Conservation (phyloP, 2,797 vertebrate genomes). For the Enteromius fasciolatus region DNA sequence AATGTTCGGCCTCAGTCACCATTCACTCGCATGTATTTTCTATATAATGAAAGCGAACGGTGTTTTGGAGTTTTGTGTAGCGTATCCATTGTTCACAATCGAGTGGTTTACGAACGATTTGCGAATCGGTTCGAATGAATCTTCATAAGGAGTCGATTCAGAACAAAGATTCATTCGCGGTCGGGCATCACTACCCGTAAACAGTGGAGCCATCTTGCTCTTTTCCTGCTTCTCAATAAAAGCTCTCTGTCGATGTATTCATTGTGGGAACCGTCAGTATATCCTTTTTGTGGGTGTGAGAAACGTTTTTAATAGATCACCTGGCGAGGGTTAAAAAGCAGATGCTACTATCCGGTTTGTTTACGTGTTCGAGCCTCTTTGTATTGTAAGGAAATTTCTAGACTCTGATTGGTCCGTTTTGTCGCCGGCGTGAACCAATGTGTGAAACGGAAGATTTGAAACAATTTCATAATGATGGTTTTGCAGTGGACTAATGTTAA, state of each 20-base stretch:
- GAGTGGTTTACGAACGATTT: neutral
- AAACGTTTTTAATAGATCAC: neutral
- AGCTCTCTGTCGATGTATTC: neutral
- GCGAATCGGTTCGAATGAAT: neutral
- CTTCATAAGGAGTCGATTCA: neutral
- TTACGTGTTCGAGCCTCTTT: conserved; percentile 47
- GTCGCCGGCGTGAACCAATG: conserved; percentile 32
- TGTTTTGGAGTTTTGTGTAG: neutral
- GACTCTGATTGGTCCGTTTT: conserved; percentile 43
- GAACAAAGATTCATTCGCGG: neutral
- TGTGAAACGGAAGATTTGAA: neutral
- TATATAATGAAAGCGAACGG: neutral
- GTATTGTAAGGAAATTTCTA: conserved; percentile 30
- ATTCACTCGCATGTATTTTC: neutral
- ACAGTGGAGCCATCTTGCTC: conserved; percentile 58
- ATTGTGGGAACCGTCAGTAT: neutral
- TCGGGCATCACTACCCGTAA: conserved; percentile 14
- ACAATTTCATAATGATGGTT: neutral
- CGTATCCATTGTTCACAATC: neutral
- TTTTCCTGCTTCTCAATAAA: conserved; percentile 21
- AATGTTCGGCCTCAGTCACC: neutral
- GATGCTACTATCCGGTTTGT: conserved; percentile 5
- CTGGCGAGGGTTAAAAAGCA: neutral
- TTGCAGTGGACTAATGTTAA: neutral
- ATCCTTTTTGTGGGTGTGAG: neutral